These are phyloP conservation scores for Taeniopygia guttata DNA, from an alignment of 2,797 vertebrate species.

Conservation along the genomic window DNA sequence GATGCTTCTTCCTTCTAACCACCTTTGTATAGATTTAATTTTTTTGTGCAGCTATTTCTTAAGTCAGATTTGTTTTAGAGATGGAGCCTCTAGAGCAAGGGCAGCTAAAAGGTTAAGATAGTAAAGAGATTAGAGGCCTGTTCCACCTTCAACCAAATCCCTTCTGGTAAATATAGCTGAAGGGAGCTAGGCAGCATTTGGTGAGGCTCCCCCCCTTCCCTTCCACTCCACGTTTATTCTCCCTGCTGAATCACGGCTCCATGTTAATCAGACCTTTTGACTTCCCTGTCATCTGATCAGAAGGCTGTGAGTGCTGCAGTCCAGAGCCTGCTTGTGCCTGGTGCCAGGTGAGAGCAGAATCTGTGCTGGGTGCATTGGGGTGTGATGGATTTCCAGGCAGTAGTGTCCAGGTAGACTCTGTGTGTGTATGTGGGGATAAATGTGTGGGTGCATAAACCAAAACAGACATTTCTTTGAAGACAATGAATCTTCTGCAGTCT, in stretches of 20 bases:
- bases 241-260: not conserved
- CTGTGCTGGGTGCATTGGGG: not conserved
- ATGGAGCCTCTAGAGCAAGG: not conserved
- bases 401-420: not conserved
- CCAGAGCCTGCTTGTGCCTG: not conserved
- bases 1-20: not conserved
- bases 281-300: not conserved
- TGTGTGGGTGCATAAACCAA: not conserved
- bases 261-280: not conserved
- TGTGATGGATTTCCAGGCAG: not conserved
- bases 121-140: conserved; percentile 39
- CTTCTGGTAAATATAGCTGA: conserved; percentile 32
- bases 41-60: conserved; percentile 7
- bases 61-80: conserved; percentile 11
- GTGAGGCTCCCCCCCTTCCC: not conserved
- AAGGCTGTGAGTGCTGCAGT: not conserved
- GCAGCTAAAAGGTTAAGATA: conserved; percentile 46
- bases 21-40: not conserved
- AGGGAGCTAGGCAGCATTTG: not conserved
- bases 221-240: not conserved
- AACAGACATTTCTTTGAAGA: not conserved
- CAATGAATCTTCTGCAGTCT: not conserved
- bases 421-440: not conserved
- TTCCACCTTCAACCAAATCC: conserved; percentile 5
- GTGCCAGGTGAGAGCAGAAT: not conserved